Conservation (phyloP, 2,797 vertebrate genomes). For the Gymnodraco acuticeps region DNA sequence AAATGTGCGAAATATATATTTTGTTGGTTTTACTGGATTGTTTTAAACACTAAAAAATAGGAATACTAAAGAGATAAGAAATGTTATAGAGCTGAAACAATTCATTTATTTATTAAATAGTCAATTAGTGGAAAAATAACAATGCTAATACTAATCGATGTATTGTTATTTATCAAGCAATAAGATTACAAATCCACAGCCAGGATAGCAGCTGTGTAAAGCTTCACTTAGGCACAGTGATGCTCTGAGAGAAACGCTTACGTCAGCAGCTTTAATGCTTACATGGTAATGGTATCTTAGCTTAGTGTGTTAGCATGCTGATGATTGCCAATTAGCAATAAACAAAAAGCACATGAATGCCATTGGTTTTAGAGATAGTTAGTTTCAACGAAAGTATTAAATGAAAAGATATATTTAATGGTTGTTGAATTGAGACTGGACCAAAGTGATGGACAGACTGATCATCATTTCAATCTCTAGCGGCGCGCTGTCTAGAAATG, state of each 20-base stretch:
- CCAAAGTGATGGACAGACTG: background rate
- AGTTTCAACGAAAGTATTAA: background rate
- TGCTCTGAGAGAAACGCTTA: background rate
- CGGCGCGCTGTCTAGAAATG: background rate
- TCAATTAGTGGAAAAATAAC: background rate
- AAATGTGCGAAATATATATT: background rate
- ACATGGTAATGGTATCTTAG: background rate
- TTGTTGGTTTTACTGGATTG: background rate
- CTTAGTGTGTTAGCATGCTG: background rate
- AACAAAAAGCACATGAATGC: background rate
- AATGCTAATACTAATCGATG: background rate
- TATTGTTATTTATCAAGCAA: background rate
- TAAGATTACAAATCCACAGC: background rate
- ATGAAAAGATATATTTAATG: background rate
- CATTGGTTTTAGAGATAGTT: background rate
- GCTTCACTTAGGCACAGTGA: no score
- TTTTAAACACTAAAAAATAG: conserved; percentile 4
- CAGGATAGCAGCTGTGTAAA: no score
- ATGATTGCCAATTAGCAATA: background rate
- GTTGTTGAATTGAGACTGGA: background rate
- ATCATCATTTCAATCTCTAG: background rate
- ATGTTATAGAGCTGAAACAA: background rate
- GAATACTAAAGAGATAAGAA: background rate
- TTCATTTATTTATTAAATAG: background rate
- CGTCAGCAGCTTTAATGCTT: no score